Base-by-base conservation (phyloP, 2,888 invertebrate species). In the Megastigmus dorsalis region DNA sequence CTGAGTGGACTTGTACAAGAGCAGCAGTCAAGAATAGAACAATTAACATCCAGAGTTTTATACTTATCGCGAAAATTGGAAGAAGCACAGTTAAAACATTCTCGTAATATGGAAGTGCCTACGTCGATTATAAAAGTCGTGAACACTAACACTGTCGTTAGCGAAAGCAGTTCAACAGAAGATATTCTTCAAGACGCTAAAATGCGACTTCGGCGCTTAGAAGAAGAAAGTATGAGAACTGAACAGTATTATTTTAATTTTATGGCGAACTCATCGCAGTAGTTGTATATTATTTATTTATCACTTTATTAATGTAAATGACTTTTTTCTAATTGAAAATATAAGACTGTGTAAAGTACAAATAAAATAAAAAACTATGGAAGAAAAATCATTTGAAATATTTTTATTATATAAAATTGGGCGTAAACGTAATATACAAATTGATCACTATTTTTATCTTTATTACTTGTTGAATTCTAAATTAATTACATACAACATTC, bases 401-500 rank as follows among this genome's bases (percentile, higher is more conserved):
- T 67, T 75, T 81, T 85, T 84, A 84, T 84, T 84, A 81, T 83
- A 84, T 84, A 85, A 85, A 86, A 84, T 80, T 82, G 82, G 82
- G 84, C 83, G 80, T 83, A 82, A 82, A 84, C 82, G 82, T 83
- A 84, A 82, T 85, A 85, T 86, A 86, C 84, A 87, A 85, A 85
- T 83, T 86, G 83, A 82, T 81, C 82, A 81, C 85, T 86, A 86
- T 75, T 82, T 78, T 76, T 79, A 79, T 78, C 77, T 83, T 82
- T 81, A 81, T 82, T 83, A 82, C 78, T 79, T 72, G 80, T 80
- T 77, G 69, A 80, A 83, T 81, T 83, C 83, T 85, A 86, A 81
- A 81, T 82, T 84, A 82, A 86, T 87, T 87, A 88, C 87, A 86
- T 86, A 85, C 83, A 86, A 87, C 86, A 88, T 85, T 87, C 77